Conservation (phyloP, 2,797 vertebrate species). For the Sciurus vulgaris region DNA sequence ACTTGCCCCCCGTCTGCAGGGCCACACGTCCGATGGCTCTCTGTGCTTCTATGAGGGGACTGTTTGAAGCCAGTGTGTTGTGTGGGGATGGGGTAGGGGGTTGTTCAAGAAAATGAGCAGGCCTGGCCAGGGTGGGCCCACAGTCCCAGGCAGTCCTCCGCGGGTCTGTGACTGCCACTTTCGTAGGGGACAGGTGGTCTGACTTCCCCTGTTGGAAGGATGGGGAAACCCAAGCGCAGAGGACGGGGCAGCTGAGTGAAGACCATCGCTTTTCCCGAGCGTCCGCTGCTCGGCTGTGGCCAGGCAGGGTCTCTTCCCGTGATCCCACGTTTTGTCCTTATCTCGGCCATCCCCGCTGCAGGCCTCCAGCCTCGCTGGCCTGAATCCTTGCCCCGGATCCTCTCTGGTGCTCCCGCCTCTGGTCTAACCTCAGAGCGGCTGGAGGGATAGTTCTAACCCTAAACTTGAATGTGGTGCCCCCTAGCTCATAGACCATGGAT, state of each 20-base stretch:
- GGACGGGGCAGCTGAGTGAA: neutral
- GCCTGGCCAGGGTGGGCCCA: too few species aligned
- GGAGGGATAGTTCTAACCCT: neutral
- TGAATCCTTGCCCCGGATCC: neutral
- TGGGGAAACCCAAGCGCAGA: neutral
- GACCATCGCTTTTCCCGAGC: accelerated
- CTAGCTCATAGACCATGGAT: neutral
- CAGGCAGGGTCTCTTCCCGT: neutral
- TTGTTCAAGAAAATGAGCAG: neutral
- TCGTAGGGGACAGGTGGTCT: neutral
- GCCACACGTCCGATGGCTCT: accelerated
- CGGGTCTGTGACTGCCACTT: neutral
- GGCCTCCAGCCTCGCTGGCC: neutral
- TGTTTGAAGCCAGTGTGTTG: neutral
- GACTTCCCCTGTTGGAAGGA: neutral
- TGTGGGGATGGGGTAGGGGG: accelerated
- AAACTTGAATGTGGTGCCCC: neutral
- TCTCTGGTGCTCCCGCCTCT: neutral
- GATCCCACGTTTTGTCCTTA: too few species aligned
- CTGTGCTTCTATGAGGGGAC: neutral
- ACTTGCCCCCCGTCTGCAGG: neutral
- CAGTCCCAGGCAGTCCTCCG: too few species aligned
- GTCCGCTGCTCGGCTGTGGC: neutral
- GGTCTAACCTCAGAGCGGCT: neutral
- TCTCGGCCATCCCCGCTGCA: too few species aligned